Base-by-base conservation (phyloP, 2,888 invertebrate genomes). In the Microdon myrmicae region DNA sequence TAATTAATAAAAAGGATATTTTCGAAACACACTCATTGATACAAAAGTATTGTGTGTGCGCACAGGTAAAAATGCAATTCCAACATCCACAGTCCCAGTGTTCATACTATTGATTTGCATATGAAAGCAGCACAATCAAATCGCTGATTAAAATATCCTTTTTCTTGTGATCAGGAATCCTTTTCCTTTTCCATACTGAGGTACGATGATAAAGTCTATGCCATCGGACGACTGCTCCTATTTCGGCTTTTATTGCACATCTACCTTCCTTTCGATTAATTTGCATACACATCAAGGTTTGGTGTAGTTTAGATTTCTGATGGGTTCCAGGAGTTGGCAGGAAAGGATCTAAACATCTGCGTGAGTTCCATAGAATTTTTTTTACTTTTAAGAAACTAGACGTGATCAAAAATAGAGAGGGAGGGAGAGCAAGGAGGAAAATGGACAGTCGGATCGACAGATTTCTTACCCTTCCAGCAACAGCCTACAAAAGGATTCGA, bases 141-240 rank as follows among this genome's bases (percentile, higher is more conserved):
- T 58, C 41, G 56, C 51, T 64, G 64, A 58, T 64, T 53, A 56
- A 58, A 64, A 64, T 58, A 64, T 64, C 41, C 49, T 60, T 61
- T 55, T 14, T 10, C 10, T 19, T 32, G 26, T 25, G 55, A 61
- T 61, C 45, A 22, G 44, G n/a, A 47, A 49, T 35, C 39, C 23
- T 58, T 53, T n/a, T 38, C 32, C 13, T 12, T 32, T n/a, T 29
- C 32, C 12, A 12, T 37, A 22, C n/a, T n/a, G n/a, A n/a, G n/a
- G n/a, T n/a, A n/a, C n/a, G n/a, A n/a, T n/a, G n/a, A n/a, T n/a
- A n/a, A n/a, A 5, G 17, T 16, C 10, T 34, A 7, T 38, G 8
- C 29, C 37, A 20, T 41, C 17, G 13, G 25, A 26, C 2, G 20
- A n/a, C 19, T 29, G 22, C 41, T 43, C 29, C 41, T 43, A 23